These are phyloP conservation scores for Sminthurides bifidus DNA, from an alignment of 1,140 invertebrate species.

Conservation along the genomic window DNA sequence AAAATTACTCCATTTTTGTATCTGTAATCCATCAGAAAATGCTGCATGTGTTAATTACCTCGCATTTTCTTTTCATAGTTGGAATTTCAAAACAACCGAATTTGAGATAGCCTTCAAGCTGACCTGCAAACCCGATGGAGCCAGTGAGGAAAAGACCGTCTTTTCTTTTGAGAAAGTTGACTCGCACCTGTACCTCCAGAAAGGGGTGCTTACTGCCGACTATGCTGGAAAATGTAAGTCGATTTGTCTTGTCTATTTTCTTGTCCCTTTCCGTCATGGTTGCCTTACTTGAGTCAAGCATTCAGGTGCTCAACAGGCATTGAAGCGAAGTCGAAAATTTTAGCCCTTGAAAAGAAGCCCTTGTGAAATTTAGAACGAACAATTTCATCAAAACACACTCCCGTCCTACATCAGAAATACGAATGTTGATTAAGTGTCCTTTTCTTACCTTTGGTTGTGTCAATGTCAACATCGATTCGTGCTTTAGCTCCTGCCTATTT, in stretches of 20 bases:
- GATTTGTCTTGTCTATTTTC: slow-evolving; percentile 12
- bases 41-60: neutral
- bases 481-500: no score
- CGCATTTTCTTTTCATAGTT: slow-evolving; percentile 46
- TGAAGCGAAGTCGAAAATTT: slow-evolving; percentile 5
- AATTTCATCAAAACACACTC: no score
- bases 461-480: no score
- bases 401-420: no score
- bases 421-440: no score
- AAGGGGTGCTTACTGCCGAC: slow-evolving; percentile 60
- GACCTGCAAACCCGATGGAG: slow-evolving; percentile 47
- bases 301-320: neutral
- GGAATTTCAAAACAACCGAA: slow-evolving; percentile 74
- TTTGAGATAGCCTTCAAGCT: slow-evolving; percentile 83
- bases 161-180: slow-evolving; percentile 57
- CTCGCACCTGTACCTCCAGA: slow-evolving; percentile 62
- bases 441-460: no score
- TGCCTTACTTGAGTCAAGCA: no score
- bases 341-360: no score
- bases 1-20: no score
- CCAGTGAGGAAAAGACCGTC: slow-evolving; percentile 35
- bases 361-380: no score
- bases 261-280: no score
- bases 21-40: neutral
- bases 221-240: slow-evolving; percentile 66